Evolutionary conservation across 2,797 vertebrate species (phyloP), one percentile per base, ranked within the genome.

Genomic region (Scomberomorus guttatus): DNA sequence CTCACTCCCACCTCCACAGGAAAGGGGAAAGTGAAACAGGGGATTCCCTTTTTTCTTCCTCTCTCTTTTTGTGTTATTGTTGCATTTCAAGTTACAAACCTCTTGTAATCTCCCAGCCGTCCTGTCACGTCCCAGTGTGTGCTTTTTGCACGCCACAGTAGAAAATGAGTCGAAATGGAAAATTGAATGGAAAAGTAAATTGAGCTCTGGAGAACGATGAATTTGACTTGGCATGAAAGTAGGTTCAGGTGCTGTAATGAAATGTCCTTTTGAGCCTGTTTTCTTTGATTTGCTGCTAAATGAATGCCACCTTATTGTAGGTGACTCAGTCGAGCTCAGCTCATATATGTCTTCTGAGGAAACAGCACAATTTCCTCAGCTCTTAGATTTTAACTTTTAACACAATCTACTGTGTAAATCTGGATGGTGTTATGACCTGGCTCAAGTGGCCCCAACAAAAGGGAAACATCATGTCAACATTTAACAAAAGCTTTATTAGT

Each of bases 211-310:
- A 81, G 75, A 80, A 68, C 42, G 27, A 51, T 82, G 54, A 80
- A 77, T 86, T 77, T 22, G 67, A 80, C 60, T 77, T 72, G 59
- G 60, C 32, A 20, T 72, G 37, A 66, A 77, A 80, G 60, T 27
- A 39, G 54, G 46, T 82, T 44, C 58, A 67, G 75, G 12, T 37
- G 20, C 58, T 34, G 3, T 69, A 81, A 78, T 83, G 64, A 78
- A 57, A 81, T 80, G 29, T 69, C 29, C 27, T 69, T 65, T 76
- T 83, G 56, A 59, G 42, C 17, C 1, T 62, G 58, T 82, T 88
- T 67, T 63, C 61, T 75, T 69, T 81, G 55, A 77, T 77, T 80
- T 80, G 56, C 66, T 61, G 55, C 59, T 63, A 50, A 81, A 70
- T 83, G 48, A 82, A 81, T 63, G 61, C 25, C 44, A 34, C 62